A percentile compares a stretch with the other conserved stretches of the same genome.
Evolutionary conservation across 2,888 invertebrate genomes (phyloP).

Genomic region (Caenorhabditis wallacei): DNA sequence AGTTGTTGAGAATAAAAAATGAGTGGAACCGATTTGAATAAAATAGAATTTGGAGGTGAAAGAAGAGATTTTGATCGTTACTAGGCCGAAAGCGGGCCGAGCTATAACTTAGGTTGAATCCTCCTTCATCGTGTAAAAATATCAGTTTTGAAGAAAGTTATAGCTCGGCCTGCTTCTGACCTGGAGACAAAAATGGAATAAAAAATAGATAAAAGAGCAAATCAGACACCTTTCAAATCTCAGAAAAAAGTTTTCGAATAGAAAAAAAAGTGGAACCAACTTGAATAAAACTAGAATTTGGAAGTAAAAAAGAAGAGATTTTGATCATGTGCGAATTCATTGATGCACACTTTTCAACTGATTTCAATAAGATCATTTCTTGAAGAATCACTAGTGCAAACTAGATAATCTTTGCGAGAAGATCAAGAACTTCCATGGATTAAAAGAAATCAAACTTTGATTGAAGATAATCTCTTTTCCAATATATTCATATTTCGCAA

Average conservation of each 20-base stretch:
- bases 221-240: background rate
- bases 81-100: no score
- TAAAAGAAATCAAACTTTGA: background rate
- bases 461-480: background rate
- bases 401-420: background rate
- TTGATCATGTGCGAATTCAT: slow-evolving; percentile 29
- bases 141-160: no score
- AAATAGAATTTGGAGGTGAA: no score
- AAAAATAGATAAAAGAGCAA: background rate
- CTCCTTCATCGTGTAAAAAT: no score
- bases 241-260: background rate
- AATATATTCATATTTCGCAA: slow-evolving; percentile 23
- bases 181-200: no score
- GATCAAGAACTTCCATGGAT: background rate
- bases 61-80: background rate
- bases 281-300: no score
- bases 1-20: no score
- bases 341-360: slow-evolving; percentile 9
- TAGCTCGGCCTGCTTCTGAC: no score
- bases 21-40: no score
- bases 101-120: no score
- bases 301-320: background rate
- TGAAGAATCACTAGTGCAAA: background rate
- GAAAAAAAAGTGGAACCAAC: background rate
- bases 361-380: background rate